Evolutionary conservation across 2,888 invertebrate genomes (phyloP).

Genomic region (Metellina segmentata): DNA sequence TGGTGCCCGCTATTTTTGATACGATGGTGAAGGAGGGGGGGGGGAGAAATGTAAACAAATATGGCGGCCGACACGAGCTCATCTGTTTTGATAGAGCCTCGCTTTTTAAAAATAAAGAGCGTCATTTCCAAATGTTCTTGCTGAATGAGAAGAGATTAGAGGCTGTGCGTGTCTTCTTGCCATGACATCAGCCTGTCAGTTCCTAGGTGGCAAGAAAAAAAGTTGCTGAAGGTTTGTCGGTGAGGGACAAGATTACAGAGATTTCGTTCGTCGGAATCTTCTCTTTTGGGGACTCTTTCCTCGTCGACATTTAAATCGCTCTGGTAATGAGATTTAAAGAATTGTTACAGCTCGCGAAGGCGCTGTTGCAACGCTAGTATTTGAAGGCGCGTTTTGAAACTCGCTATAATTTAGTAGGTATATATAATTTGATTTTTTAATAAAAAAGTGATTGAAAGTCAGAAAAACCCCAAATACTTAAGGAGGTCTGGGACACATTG

Average conservation of each 20-base stretch:
- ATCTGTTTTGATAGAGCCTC: conserved; percentile 50
- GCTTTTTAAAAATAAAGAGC: conserved; percentile 59
- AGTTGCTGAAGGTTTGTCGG: conserved; percentile 12
- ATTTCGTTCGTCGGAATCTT: not conserved
- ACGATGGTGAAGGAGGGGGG: conserved; percentile 26
- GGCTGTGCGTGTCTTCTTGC: conserved; percentile 35
- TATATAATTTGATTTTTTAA: no score
- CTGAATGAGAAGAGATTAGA: conserved; percentile 70
- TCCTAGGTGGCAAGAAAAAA: conserved; percentile 7
- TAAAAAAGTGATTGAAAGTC: no score
- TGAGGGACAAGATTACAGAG: not conserved
- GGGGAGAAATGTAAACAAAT: conserved; percentile 71
- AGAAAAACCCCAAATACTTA: no score
- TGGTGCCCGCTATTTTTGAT: conserved; percentile 58
- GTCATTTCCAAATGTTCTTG: conserved; percentile 68
- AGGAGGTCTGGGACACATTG: no score
- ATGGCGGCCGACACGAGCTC: conserved; percentile 64
- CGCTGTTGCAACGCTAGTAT: no score
- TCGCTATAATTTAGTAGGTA: no score
- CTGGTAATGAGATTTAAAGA: not conserved
- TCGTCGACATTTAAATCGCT: not conserved
- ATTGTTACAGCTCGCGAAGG: not conserved
- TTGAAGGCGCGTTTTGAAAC: no score
- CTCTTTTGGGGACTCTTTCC: not conserved
- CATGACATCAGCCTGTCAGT: conserved; percentile 47